A percentile compares a stretch with the other conserved stretches of the same genome.
Evolutionary conservation across 2,113 vertebrate genomes (phyloP).

Genomic region (Pipa parva): DNA sequence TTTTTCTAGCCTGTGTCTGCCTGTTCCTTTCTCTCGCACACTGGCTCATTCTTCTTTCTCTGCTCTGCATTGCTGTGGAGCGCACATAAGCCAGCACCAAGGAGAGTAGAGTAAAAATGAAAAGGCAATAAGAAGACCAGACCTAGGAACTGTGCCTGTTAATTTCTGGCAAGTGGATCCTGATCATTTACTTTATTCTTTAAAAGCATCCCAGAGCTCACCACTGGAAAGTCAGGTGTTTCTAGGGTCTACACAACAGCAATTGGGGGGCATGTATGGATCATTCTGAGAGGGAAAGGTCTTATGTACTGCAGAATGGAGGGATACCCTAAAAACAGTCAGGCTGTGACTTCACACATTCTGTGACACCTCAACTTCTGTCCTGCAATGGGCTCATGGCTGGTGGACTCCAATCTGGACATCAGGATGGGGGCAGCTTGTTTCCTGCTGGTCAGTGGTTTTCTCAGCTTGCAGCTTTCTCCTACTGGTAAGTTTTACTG

Average conservation of each 20-base stretch:
- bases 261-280: constrained; percentile 19
- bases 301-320: constrained; percentile 35
- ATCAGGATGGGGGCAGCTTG: constrained; percentile 35
- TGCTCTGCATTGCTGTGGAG: constrained; percentile 42
- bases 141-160: background rate
- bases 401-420: constrained; percentile 33
- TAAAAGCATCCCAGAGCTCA: background rate
- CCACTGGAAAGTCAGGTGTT: constrained; percentile 19
- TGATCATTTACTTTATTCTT: constrained; percentile 3
- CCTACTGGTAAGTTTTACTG: constrained; percentile 36
- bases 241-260: background rate
- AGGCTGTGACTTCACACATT: constrained; percentile 7
- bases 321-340: constrained; percentile 34
- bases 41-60: constrained; percentile 34
- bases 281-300: constrained; percentile 1
- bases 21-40: constrained; percentile 31
- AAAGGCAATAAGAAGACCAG: constrained; percentile 1
- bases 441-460: constrained; percentile 39
- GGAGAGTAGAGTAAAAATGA: constrained; percentile 11
- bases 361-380: constrained; percentile 35
- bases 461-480: constrained; percentile 35
- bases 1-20: constrained; percentile 35
- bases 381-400: constrained; percentile 41
- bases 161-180: constrained; percentile 13
- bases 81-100: constrained; percentile 23